Evolutionary conservation across 2,113 vertebrate genomes (phyloP).

Genomic region (Perca flavescens): DNA sequence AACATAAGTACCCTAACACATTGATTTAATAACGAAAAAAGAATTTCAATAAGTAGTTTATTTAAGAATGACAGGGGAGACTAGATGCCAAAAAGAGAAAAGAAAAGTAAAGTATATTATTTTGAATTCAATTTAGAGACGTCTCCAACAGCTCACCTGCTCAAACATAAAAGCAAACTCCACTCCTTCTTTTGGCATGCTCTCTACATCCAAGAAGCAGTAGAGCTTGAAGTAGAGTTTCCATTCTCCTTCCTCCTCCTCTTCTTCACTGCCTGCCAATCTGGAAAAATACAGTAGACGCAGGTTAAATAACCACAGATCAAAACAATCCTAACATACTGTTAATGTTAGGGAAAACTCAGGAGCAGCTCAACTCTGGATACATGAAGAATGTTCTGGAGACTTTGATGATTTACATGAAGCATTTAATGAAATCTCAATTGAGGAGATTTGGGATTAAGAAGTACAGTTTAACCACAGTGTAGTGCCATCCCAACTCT

Average conservation of each 20-base stretch:
- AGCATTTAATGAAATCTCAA: too few relatives aligned
- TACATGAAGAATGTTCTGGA: too few relatives aligned
- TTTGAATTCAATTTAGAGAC: not conserved
- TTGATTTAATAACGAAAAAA: not conserved
- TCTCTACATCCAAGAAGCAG: slow-evolving; percentile 94
- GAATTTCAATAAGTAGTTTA: not conserved
- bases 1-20: not conserved
- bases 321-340: not conserved
- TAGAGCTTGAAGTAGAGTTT: slow-evolving; percentile 95
- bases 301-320: not conserved
- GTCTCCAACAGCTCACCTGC: slow-evolving; percentile 78
- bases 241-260: slow-evolving; percentile 90
- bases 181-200: slow-evolving; percentile 92
- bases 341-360: too few relatives aligned
- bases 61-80: not conserved
- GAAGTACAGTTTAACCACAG: too few relatives aligned
- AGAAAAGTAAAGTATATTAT: not conserved
- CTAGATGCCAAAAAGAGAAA: not conserved
- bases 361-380: too few relatives aligned
- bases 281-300: slow-evolving; percentile 67
- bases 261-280: slow-evolving; percentile 88
- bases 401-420: too few relatives aligned
- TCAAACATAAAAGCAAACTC: slow-evolving; percentile 98
- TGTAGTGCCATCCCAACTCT: too few relatives aligned
- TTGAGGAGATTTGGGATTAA: too few relatives aligned